A percentile compares a stretch with the other conserved stretches of the same genome.
These are phyloP conservation scores for Elymnias hypermnestra DNA, from an alignment of 1,140 invertebrate species.

Conservation along the genomic window DNA sequence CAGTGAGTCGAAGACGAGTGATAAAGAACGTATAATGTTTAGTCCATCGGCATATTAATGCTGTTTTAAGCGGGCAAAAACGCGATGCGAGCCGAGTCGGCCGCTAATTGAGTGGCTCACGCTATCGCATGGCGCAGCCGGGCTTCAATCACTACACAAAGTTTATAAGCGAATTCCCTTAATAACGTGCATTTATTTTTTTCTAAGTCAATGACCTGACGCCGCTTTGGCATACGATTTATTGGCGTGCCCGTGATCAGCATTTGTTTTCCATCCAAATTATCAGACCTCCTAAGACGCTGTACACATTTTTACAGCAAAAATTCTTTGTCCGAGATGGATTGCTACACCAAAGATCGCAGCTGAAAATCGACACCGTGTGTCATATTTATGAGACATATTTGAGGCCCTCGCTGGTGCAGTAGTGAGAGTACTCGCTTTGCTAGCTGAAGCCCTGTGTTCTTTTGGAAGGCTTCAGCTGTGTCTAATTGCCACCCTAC, in stretches of 20 bases:
- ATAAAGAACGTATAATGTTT: no score
- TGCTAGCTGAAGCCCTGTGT: no score
- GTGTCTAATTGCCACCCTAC: no score
- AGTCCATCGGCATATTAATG: background rate
- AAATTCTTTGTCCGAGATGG: no score
- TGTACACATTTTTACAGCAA: no score
- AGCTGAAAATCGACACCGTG: no score
- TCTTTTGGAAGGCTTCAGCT: no score
- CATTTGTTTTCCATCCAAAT: constrained; percentile 18
- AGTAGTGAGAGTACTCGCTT: no score
- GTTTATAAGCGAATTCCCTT: constrained; percentile 51
- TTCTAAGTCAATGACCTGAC: constrained; percentile 33
- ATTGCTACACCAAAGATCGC: no score
- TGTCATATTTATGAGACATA: no score
- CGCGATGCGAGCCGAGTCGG: constrained; percentile 33
- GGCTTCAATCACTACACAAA: constrained; percentile 33
- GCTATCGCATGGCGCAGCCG: constrained; percentile 46
- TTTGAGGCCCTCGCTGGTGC: no score
- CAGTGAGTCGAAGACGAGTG: no score
- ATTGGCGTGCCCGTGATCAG: constrained; percentile 23
- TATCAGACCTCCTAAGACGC: constrained; percentile 28
- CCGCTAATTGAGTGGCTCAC: constrained; percentile 66
- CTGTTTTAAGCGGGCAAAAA: constrained; percentile 40
- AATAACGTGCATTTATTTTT: constrained; percentile 40
- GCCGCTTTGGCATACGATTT: constrained; percentile 19